Conservation (phyloP, 2,888 invertebrate species). For the Sipunculus nudus region DNA sequence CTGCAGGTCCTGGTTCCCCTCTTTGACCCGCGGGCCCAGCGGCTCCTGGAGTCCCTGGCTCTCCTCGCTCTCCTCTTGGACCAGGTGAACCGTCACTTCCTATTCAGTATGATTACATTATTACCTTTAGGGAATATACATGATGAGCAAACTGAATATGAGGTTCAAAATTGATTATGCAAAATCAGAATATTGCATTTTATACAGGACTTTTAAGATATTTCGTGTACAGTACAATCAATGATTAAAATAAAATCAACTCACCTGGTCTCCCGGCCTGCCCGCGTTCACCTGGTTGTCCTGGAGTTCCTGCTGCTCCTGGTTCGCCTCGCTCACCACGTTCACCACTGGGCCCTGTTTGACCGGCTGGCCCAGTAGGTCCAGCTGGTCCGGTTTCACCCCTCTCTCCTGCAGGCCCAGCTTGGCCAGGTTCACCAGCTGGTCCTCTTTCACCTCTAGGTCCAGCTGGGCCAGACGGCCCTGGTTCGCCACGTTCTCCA, state of each 20-base stretch:
- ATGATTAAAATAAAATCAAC: too few relatives aligned
- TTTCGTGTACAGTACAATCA: too few relatives aligned
- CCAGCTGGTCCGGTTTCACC: conserved; percentile 25
- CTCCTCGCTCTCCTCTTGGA: neutral
- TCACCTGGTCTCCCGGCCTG: too few relatives aligned
- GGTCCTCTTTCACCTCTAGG: conserved; percentile 22
- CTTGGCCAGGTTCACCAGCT: conserved; percentile 15
- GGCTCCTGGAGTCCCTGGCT: conserved; percentile 20
- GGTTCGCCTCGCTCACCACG: neutral
- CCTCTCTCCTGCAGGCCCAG: conserved; percentile 12
- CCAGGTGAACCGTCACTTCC: neutral
- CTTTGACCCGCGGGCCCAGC: conserved; percentile 21
- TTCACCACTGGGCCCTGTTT: conserved; percentile 6
- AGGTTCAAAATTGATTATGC: too few relatives aligned
- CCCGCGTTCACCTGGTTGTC: conserved; percentile 19
- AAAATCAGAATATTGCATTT: too few relatives aligned
- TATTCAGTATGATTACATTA: too few relatives aligned
- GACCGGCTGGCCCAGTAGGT: conserved; percentile 13
- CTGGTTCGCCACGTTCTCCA: conserved; percentile 14
- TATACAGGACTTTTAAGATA: too few relatives aligned
- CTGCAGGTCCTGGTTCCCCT: conserved; percentile 26
- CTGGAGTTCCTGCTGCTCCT: conserved; percentile 7
- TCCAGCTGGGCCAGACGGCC: conserved; percentile 13
- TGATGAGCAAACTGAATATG: too few relatives aligned
- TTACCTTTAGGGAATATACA: too few relatives aligned